Percentiles rank a stretch among this genome's conserved stretches.
Conservation (phyloP, 2,113 vertebrate species). For the Meleagris gallopavo region DNA sequence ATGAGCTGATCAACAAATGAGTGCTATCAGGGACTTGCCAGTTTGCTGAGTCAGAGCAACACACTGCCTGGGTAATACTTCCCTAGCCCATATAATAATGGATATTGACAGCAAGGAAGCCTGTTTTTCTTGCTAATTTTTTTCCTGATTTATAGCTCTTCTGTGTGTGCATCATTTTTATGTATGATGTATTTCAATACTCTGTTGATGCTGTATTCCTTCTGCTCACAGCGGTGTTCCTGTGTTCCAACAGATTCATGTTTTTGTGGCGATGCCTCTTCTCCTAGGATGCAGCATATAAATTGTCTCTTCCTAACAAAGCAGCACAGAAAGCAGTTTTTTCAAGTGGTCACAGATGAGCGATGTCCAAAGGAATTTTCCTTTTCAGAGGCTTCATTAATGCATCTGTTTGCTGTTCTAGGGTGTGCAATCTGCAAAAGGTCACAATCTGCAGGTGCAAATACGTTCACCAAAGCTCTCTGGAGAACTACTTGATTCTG, state of each 20-base stretch:
- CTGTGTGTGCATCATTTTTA: constrained; percentile 32
- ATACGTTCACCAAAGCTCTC: background rate
- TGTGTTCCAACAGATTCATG: constrained; percentile 53
- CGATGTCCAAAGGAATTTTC: constrained; percentile 26
- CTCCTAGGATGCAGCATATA: constrained; percentile 54
- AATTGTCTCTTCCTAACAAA: constrained; percentile 46
- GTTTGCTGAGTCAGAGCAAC: constrained; percentile 52
- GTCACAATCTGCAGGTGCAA: constrained; percentile 20
- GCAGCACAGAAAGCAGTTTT: constrained; percentile 19
- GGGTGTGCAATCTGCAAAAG: background rate
- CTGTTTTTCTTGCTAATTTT: constrained; percentile 36
- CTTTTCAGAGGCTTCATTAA: constrained; percentile 31
- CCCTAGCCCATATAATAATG: constrained; percentile 44
- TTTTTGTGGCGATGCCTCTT: background rate
- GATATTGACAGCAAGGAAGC: constrained; percentile 48
- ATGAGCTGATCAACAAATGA: background rate
- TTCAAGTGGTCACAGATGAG: constrained; percentile 26
- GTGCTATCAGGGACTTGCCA: background rate
- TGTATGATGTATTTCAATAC: constrained; percentile 52
- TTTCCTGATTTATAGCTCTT: constrained; percentile 67
- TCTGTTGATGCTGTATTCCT: constrained; percentile 46
- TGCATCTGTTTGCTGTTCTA: constrained; percentile 8
- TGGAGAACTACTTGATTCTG: constrained; percentile 4
- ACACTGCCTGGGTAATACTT: constrained; percentile 55
- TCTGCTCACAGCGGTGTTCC: constrained; percentile 43